Evolutionary conservation across 1,140 invertebrate species (phyloP), one percentile per base, ranked within the genome.

Genomic region (Drosophila equinoxialis): DNA sequence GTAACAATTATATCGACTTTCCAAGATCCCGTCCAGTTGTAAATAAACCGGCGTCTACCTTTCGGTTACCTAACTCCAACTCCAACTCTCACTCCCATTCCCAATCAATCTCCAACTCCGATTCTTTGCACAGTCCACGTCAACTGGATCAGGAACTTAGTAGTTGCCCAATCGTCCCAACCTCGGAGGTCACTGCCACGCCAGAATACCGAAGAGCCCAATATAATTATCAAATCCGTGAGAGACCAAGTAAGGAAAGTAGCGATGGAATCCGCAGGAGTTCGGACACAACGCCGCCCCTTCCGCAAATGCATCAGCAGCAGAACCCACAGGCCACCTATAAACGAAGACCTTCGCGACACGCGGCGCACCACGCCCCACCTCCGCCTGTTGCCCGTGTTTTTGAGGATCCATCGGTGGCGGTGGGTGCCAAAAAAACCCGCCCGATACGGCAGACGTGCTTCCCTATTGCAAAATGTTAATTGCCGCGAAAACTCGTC

Each of bases 1-100:
- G 90, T 30, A 91, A 86, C 58, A 91, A 90, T 17, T 92, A 91
- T 59, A 58, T 79, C 41, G 87, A 92, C 23, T 92, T 91, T 76
- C 91, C 91, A 55, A 84, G 91, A 42, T 79, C 87, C 13, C 84
- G 91, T 13, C 91, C 91, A 0, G 70, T 92, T 26, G 78, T 86
- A 17, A 78, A 74, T n/a, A 92, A 92, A 76, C 84, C 91, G n/a
- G 69, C 79, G 41, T 92, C 91, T 35, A 81, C 81, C 23, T 91
- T 92, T 30, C 90, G 90, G 7, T 58, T 92, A 48, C 87, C 84
- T 73, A 90, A 60, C 48, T 76, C 20, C 20, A 20, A 20, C 20
- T 20, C 66, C 39, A 42, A 37, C 8, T 55, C 59, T 20, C 1
- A 59, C 48, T 77, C 66, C 39, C 33, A 37, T 10, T 51, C 59